phyloP scores from a whole-genome alignment of 2,113 vertebrate genomes.

The Mugil cephalus region DNA sequence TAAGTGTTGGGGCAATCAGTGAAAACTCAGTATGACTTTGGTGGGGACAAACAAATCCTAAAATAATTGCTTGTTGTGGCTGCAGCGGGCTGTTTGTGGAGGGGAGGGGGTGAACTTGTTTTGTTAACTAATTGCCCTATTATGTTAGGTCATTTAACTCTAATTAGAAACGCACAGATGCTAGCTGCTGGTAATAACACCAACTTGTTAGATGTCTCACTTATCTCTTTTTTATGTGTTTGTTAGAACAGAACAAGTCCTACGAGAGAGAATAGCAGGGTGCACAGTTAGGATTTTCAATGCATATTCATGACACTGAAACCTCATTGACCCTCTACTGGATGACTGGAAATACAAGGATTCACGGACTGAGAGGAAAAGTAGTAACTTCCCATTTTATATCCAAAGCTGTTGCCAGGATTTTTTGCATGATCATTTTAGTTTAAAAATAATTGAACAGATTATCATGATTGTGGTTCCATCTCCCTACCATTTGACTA shows the following conservation, averaged over 20 bases:
- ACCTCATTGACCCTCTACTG: background rate
- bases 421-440: background rate
- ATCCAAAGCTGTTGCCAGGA: background rate
- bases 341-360: background rate
- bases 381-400: background rate
- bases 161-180: constrained; percentile 72
- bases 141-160: constrained; percentile 72
- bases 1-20: constrained; percentile 4
- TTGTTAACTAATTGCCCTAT: constrained; percentile 73
- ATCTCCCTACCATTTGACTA: background rate
- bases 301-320: background rate
- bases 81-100: constrained; percentile 41
- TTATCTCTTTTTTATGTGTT: constrained; percentile 4
- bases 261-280: background rate
- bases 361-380: background rate
- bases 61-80: constrained; percentile 37
- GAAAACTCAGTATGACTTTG: constrained; percentile 35
- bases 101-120: constrained; percentile 31
- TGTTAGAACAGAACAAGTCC: background rate
- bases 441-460: no score
- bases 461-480: background rate
- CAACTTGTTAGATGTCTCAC: constrained; percentile 44
- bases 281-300: background rate
- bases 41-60: constrained; percentile 23
- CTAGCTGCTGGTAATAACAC: constrained; percentile 41